Base-by-base conservation (phyloP, 2,797 vertebrate species). In the Dipus sagitta region DNA sequence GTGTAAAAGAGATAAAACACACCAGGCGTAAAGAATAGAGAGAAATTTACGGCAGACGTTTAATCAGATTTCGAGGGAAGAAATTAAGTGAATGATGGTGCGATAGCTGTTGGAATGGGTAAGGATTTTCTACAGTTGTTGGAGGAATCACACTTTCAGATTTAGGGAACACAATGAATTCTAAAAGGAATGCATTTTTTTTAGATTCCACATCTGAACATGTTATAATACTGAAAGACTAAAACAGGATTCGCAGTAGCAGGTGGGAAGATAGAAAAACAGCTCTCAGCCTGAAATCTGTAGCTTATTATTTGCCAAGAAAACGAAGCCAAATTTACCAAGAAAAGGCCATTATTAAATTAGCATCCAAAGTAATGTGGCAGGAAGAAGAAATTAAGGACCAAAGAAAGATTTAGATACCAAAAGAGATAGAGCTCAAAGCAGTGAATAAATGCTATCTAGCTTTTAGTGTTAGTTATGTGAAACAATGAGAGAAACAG, bases 111-210 rank as follows among this genome's bases (percentile, higher is more conserved):
- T 20, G 71, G 76, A 72, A 79, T 26, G 30, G 34, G 9, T 18
- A 71, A 80, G 30, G 26, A 38, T 82, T 85, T 92, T 68, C 58
- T 54, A 71, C 17, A 47, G 26, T 1, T 78, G 68, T 74, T 58
- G 52, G 90, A 92, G 23, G 38, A 85, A 83, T 62, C 18, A 38
- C 38, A 42, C 30, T 75, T 90, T 94, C 54, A 90, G 42, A 76
- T 87, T 86, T 81, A 72, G 20, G 47, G 77, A 84, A 24, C 32
- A 83, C 13, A 83, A 86, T 38, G 30, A 83, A 94, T 32, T 84
- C 2, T 10, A 83, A 58, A 64, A 8, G 26, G 26, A 54, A 32
- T 34, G n/a, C 54, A 23, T 15, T 68, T 58, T 30, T 42, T 20
- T 30, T 60, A 20, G 47, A n/a, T 64, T 30, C 21, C 5, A 65